A percentile compares a stretch with the other conserved stretches of the same genome.
These are phyloP conservation scores for Zaprionus ghesquierei DNA, from an alignment of 1,140 invertebrate genomes.

Conservation along the genomic window DNA sequence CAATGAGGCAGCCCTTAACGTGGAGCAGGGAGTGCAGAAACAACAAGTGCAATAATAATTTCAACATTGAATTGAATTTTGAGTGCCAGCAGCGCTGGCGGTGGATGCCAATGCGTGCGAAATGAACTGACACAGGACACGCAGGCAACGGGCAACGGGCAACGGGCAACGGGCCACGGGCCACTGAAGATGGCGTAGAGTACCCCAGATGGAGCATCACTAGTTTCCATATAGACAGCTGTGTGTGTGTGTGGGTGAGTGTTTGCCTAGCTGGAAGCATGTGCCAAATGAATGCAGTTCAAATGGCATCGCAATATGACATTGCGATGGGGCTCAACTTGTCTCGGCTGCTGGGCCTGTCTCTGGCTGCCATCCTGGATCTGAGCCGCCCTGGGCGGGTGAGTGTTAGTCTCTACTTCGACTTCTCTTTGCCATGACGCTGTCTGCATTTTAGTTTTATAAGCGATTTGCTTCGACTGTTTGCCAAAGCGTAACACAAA, in stretches of 20 bases:
- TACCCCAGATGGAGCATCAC: background rate
- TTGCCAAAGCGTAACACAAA: conserved; percentile 68
- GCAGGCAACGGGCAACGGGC: too few species aligned
- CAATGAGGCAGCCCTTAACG: conserved; percentile 24
- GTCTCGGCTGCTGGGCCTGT: background rate
- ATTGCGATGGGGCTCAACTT: conserved; percentile 44
- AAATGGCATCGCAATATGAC: conserved; percentile 67
- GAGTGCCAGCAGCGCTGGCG: conserved; percentile 46
- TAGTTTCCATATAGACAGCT: conserved; percentile 22
- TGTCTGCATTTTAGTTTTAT: conserved; percentile 67
- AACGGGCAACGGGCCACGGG: too few species aligned
- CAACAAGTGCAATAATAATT: conserved; percentile 75
- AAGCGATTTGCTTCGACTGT: conserved; percentile 66
- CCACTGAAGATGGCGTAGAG: conserved; percentile 14
- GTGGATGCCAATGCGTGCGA: conserved; percentile 57
- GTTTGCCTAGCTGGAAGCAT: conserved; percentile 53
- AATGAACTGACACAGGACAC: conserved; percentile 35
- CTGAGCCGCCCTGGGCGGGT: background rate
- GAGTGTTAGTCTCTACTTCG: background rate
- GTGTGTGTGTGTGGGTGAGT: background rate
- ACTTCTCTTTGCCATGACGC: conserved; percentile 2
- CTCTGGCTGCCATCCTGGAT: background rate
- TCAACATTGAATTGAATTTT: conserved; percentile 71
- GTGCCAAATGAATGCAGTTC: conserved; percentile 68
- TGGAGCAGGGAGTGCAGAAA: conserved; percentile 20